Evolutionary conservation across 1,140 invertebrate genomes (phyloP).

Genomic region (Oscheius sp.): DNA sequence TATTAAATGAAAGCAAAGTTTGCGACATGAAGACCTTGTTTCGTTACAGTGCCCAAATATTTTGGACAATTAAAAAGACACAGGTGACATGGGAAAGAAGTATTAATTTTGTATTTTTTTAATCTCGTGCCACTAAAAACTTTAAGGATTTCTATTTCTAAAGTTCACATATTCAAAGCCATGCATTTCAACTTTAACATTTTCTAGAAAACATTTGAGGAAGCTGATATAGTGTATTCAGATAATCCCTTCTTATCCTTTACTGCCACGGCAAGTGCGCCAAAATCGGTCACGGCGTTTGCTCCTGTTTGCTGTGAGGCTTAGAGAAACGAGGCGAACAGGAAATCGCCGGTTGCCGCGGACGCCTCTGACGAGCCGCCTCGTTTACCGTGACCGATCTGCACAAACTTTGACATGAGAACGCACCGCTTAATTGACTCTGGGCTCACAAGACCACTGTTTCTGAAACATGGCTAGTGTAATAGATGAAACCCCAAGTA

Average conservation of each 20-base stretch:
- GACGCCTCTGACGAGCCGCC: constrained; percentile 5
- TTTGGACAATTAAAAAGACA: background rate
- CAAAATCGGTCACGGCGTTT: constrained; percentile 5
- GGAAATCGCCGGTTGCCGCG: constrained; percentile 4
- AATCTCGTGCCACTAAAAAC: too few species aligned
- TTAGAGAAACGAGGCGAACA: background rate
- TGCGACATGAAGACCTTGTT: background rate
- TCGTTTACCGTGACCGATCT: constrained; percentile 5
- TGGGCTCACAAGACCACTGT: background rate
- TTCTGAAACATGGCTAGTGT: background rate
- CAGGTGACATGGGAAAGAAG: too few species aligned
- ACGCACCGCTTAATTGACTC: too few species aligned
- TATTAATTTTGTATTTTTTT: too few species aligned
- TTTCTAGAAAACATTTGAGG: background rate
- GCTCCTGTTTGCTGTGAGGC: constrained; percentile 3
- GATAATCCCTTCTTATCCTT: background rate
- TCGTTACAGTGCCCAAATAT: background rate
- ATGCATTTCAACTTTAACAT: background rate
- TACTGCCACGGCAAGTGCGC: background rate
- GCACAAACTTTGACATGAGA: too few species aligned
- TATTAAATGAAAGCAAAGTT: background rate
- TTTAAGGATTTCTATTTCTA: too few species aligned
- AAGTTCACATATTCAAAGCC: too few species aligned
- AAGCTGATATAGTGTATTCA: background rate
- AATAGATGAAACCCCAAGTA: background rate